Evolutionary conservation across 2,888 invertebrate genomes (phyloP).

Genomic region (Idaea dimidiata): DNA sequence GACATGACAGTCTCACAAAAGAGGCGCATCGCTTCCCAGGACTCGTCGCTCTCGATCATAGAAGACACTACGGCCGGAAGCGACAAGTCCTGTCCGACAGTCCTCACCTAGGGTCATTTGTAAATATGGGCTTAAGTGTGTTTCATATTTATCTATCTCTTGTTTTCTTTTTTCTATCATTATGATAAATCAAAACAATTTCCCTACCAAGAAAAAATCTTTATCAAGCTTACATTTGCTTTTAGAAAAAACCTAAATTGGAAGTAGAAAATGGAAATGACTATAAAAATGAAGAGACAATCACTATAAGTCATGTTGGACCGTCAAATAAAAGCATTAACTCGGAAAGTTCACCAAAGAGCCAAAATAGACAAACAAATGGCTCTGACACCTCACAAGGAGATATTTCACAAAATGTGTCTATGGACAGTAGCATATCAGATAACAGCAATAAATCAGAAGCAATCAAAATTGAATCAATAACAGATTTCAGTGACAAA

Average conservation of each 20-base stretch:
- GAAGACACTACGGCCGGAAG: too few relatives aligned
- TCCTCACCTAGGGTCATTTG: too few relatives aligned
- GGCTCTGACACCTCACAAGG: neutral
- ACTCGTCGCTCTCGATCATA: too few relatives aligned
- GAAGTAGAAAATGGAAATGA: neutral
- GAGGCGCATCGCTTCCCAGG: too few relatives aligned
- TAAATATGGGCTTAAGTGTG: too few relatives aligned
- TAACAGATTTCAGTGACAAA: neutral
- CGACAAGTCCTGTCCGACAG: too few relatives aligned
- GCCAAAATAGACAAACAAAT: neutral
- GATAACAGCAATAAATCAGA: neutral
- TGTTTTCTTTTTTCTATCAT: too few relatives aligned
- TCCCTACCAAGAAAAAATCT: neutral
- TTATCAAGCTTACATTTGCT: neutral
- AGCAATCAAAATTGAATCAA: neutral
- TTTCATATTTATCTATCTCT: too few relatives aligned
- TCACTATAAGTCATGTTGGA: neutral
- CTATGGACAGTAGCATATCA: neutral
- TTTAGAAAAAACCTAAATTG: constrained; percentile 5
- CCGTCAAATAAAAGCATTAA: neutral
- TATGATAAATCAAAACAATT: too few relatives aligned
- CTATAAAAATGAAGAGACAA: neutral
- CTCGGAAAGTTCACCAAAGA: neutral
- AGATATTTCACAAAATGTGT: neutral
- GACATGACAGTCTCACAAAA: too few relatives aligned